These are phyloP conservation scores for Gallirallus australis DNA, from an alignment of 2,797 vertebrate genomes.

Conservation along the genomic window DNA sequence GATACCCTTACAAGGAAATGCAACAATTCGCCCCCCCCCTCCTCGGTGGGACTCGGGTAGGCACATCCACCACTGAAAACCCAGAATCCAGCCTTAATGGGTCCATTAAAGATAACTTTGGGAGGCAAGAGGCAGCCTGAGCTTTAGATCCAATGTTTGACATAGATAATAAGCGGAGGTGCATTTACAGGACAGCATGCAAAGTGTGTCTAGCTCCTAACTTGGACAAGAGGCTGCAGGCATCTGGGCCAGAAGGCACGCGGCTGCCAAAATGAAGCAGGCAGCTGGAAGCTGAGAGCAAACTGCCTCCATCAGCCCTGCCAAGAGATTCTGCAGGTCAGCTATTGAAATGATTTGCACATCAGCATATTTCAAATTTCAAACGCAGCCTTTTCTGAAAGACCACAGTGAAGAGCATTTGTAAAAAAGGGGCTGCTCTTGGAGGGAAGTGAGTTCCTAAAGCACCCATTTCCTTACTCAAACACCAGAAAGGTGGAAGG, in stretches of 20 bases:
- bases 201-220: conserved; percentile 18
- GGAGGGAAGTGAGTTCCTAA: conserved; percentile 14
- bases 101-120: not conserved
- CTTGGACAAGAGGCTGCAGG: conserved; percentile 31
- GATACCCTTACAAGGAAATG: conserved; percentile 7
- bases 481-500: conserved; percentile 26
- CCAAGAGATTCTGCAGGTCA: conserved; percentile 42
- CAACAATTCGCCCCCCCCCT: accelerated
- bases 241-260: not conserved
- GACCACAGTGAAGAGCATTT: not conserved
- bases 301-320: not conserved
- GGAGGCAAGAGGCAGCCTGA: not conserved
- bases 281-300: not conserved
- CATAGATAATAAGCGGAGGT: not conserved
- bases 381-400: not conserved
- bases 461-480: conserved; percentile 36
- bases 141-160: not conserved
- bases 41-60: accelerated
- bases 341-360: conserved; percentile 44
- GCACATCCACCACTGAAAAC: not conserved
- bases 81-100: not conserved
- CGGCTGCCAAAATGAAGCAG: conserved; percentile 35
- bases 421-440: not conserved
- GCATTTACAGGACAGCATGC: not conserved
- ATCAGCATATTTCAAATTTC: conserved; percentile 28